Conservation (phyloP, 2,113 vertebrate genomes). For the Mohoua ochrocephala region DNA sequence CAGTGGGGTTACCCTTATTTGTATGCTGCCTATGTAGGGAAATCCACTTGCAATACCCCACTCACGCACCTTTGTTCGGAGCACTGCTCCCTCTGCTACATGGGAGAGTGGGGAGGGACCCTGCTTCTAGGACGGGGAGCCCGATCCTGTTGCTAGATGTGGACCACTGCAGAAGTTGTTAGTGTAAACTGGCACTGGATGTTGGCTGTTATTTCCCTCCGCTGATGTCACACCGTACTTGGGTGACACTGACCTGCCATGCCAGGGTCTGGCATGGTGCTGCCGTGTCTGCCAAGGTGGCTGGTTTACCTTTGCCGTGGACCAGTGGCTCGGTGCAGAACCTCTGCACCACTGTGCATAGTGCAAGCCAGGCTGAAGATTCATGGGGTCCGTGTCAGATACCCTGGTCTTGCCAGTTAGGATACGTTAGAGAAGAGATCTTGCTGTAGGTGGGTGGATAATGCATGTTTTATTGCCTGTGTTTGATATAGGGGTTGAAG, state of each 20-base stretch:
- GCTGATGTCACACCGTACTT: rapidly evolving
- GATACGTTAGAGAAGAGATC: neutral
- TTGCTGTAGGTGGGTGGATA: neutral
- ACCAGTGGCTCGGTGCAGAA: neutral
- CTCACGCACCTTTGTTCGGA: rapidly evolving
- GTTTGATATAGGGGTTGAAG: neutral
- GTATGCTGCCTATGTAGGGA: neutral
- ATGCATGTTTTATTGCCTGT: neutral
- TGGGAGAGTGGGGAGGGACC: neutral
- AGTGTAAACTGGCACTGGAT: neutral
- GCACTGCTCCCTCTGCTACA: neutral
- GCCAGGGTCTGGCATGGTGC: neutral
- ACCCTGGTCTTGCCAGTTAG: neutral
- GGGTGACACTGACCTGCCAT: neutral
- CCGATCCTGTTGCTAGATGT: rapidly evolving
- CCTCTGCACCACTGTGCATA: neutral
- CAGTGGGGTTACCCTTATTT: neutral
- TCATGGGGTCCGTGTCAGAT: rapidly evolving
- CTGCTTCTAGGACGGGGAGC: neutral
- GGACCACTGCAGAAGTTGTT: neutral
- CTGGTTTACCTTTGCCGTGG: rapidly evolving
- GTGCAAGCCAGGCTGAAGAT: neutral
- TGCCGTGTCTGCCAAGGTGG: rapidly evolving
- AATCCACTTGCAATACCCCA: neutral
- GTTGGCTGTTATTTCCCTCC: neutral